Evolutionary conservation across 2,888 invertebrate genomes (phyloP), one percentile per base, ranked within the genome.

Genomic region (Hyles lineata): DNA sequence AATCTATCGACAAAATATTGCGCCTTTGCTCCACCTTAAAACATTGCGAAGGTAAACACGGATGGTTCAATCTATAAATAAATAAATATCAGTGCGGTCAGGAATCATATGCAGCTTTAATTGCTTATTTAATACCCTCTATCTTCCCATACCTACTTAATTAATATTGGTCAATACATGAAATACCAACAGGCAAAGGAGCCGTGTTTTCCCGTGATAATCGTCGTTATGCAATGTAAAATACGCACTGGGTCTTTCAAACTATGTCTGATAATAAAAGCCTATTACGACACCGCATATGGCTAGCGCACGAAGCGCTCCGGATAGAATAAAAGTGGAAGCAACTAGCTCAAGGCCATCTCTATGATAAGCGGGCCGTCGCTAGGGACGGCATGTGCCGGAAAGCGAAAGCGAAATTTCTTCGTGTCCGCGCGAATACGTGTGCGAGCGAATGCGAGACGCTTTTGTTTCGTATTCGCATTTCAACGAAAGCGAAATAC

Each of bases 311-410:
- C 63, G 63, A 67, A 55, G 67, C 50, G 50, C 67, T 43, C 67
- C 67, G 67, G 67, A 67, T 67, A 67, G 67, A 67, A 67, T 67
- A 67, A 67, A 67, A 67, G 67, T 67, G 67, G 67, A 50, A 67
- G 23, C 43, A 67, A 67, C 67, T 67, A 23, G 67, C 43, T 50
- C 67, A 67, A 67, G 67, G 67, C 67, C 67, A 67, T 67, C 67
- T 67, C 67, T 67, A 67, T 67, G 67, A 67, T 67, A 67, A 67
- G 67, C 67, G 67, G 63, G 50, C 67, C 50, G 50, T 67, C 62
- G 62, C 67, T 67, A 67, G 67, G 67, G 50, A 67, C 67, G 43
- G 23, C 21, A 67, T 67, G 67, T 67, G 62, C 62, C 67, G 67
- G 67, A 67, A 67, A 67, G 67, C 67, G 67, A 67, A 67, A 67